A percentile compares a stretch with the other conserved stretches of the same genome.
Evolutionary conservation across 2,797 vertebrate genomes (phyloP).

Genomic region (Spondyliosoma cantharus): DNA sequence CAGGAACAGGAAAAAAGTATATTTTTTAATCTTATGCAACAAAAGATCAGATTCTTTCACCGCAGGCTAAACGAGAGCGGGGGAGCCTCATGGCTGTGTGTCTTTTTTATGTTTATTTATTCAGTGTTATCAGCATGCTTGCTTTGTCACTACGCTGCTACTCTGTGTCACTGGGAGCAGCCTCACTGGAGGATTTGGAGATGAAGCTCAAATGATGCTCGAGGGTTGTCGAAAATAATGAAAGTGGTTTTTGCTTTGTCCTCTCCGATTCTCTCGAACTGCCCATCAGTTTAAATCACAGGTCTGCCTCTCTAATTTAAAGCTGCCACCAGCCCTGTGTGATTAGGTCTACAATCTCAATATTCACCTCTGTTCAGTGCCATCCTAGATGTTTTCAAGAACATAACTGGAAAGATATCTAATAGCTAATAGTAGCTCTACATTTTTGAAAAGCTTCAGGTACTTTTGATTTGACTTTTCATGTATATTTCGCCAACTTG

Average conservation of each 20-base stretch:
- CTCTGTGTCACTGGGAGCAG: conserved; percentile 31
- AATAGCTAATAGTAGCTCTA: conserved; percentile 17
- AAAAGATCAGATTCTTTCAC: conserved; percentile 55
- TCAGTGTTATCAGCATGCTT: conserved; percentile 49
- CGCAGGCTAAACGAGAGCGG: conserved; percentile 38
- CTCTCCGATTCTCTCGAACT: conserved; percentile 17
- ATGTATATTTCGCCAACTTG: background rate
- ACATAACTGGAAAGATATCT: conserved; percentile 1
- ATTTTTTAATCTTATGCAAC: conserved; percentile 79
- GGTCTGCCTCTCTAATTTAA: conserved; percentile 27
- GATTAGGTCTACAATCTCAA: background rate
- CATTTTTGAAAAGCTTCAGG: conserved; percentile 25
- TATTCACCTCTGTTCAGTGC: background rate
- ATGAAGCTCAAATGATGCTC: conserved; percentile 11
- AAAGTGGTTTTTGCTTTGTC: conserved; percentile 20
- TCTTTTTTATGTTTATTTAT: conserved; percentile 69
- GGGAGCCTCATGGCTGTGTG: conserved; percentile 30
- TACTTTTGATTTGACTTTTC: conserved; percentile 21
- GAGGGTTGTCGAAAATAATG: background rate
- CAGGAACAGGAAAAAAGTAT: conserved; percentile 64
- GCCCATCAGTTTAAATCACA: conserved; percentile 18
- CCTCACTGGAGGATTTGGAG: background rate
- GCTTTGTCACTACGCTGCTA: conserved; percentile 36
- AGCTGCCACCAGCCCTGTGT: background rate
- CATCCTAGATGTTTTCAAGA: background rate